Percentiles rank a stretch among this genome's conserved stretches.
Evolutionary conservation across 2,113 vertebrate genomes (phyloP).

Genomic region (Bombycilla garrulus): DNA sequence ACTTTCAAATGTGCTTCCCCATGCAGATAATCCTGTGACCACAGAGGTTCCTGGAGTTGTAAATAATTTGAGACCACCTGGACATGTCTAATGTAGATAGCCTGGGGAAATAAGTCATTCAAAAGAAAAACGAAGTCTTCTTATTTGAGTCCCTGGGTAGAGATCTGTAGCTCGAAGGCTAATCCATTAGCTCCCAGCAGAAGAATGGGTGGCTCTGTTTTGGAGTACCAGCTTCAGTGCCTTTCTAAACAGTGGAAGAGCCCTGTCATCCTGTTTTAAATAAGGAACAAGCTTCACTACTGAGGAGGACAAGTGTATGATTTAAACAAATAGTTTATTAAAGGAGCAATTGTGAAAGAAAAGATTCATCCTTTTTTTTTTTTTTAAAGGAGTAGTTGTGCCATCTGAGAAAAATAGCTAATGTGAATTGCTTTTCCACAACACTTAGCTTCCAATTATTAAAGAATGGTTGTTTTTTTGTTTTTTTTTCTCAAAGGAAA

Average conservation of each 20-base stretch:
- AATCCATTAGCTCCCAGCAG: constrained; percentile 39
- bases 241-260: constrained; percentile 29
- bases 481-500: background rate
- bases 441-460: background rate
- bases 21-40: constrained; percentile 53
- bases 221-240: constrained; percentile 4
- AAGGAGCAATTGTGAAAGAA: background rate
- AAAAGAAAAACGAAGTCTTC: background rate
- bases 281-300: background rate
- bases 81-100: constrained; percentile 29
- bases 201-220: constrained; percentile 52
- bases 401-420: background rate
- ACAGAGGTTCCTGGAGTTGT: constrained; percentile 41
- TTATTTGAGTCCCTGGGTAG: background rate
- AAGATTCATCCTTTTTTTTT: background rate
- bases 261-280: constrained; percentile 11
- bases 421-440: constrained; percentile 1
- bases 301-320: background rate
- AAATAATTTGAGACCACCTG: constrained; percentile 62
- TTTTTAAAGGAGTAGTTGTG: background rate
- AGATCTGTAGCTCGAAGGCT: constrained; percentile 21
- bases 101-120: constrained; percentile 33
- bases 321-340: constrained; percentile 33
- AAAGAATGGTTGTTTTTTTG: background rate
- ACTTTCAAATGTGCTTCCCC: constrained; percentile 25